Evolutionary conservation across 2,888 invertebrate genomes (phyloP).

Genomic region (Sabatieria punctata): DNA sequence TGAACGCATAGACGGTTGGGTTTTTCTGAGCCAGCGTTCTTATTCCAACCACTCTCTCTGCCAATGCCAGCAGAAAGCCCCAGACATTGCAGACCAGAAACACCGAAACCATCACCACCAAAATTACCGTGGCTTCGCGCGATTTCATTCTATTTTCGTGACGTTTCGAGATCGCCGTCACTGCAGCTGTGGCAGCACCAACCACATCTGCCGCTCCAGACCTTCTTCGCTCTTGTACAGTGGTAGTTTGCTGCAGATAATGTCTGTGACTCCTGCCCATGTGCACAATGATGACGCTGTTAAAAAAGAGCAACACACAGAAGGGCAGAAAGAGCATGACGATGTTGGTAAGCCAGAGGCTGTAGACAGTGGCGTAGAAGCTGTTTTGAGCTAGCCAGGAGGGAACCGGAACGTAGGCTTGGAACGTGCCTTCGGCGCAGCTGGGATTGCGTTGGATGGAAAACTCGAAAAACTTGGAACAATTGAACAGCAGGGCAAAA

Average conservation of each 20-base stretch:
- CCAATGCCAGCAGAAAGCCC: constrained; percentile 23
- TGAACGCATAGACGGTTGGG: constrained; percentile 21
- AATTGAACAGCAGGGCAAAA: constrained; percentile 24
- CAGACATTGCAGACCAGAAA: constrained; percentile 26
- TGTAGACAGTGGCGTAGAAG: constrained; percentile 64
- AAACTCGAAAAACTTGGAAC: constrained; percentile 25
- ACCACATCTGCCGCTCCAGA: background rate
- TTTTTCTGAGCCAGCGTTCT: constrained; percentile 16
- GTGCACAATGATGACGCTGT: constrained; percentile 74
- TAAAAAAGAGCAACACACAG: constrained; percentile 63
- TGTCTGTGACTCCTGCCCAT: too few species aligned
- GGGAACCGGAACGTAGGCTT: background rate
- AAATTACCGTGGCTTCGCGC: constrained; percentile 22
- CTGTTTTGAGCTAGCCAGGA: background rate
- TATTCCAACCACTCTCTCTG: constrained; percentile 19
- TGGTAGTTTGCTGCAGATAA: too few species aligned
- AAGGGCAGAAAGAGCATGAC: constrained; percentile 87
- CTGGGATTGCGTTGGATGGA: constrained; percentile 12
- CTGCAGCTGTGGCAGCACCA: constrained; percentile 13
- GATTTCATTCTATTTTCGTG: constrained; percentile 22
- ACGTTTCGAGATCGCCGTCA: constrained; percentile 18
- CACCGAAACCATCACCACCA: constrained; percentile 24
- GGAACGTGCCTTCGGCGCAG: background rate
- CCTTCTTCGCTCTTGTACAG: too few species aligned
- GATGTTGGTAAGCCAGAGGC: constrained; percentile 80